phyloP scores from a whole-genome alignment of 2,888 invertebrate species.

The Diplolepis rosae region DNA sequence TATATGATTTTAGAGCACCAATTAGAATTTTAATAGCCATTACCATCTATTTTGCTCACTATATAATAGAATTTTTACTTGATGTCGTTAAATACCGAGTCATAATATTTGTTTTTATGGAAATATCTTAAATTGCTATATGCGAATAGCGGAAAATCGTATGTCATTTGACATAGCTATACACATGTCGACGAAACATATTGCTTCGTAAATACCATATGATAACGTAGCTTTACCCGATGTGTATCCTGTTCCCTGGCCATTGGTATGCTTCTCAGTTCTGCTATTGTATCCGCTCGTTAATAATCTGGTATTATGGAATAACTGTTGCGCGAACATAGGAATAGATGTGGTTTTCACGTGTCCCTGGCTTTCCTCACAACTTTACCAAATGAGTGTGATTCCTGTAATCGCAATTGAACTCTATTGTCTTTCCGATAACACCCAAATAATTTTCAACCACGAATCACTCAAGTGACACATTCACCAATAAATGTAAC shows the following conservation, averaged over 20 bases:
- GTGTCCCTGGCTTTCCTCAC: neutral
- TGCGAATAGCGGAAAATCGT: conserved; percentile 1
- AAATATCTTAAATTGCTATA: neutral
- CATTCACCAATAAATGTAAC: no score
- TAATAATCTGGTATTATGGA: conserved; percentile 27
- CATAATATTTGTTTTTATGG: conserved; percentile 40
- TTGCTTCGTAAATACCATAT: conserved; percentile 4
- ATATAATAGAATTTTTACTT: neutral
- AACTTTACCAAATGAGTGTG: neutral
- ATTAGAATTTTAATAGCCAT: no score
- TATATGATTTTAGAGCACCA: no score
- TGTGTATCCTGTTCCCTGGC: neutral
- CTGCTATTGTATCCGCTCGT: conserved; percentile 19
- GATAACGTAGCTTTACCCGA: conserved; percentile 12
- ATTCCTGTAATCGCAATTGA: neutral
- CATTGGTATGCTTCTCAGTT: conserved; percentile 16
- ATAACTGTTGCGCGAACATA: conserved; percentile 26
- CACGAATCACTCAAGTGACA: no score
- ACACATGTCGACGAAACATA: neutral
- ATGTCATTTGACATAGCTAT: neutral
- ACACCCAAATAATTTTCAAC: neutral
- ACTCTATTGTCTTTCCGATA: neutral
- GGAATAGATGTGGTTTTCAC: conserved; percentile 20
- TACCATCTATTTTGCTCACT: no score
- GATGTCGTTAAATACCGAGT: conserved; percentile 36